Base-by-base conservation (phyloP, 2,113 vertebrate species). In the Hassar affinis region DNA sequence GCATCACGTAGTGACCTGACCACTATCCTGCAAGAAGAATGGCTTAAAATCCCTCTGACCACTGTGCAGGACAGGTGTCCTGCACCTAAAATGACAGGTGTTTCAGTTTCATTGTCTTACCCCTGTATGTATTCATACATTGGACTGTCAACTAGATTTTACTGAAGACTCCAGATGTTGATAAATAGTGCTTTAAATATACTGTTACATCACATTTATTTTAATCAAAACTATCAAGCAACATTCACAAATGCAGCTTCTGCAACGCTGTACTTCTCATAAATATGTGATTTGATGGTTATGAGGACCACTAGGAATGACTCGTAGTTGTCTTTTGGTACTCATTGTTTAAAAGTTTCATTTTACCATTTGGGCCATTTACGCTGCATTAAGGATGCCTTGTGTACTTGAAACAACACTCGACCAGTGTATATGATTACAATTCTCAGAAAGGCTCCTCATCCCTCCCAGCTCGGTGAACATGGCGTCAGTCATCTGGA, bases 401-500 rank as follows among this genome's bases (percentile, higher is more conserved):
- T 27, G 47, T 68, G 72, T 80, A 33, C 69, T 81, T 80, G 66
- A 69, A 81, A 77, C 79, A 79, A 72, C 30, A 72, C 52, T 77
- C n/a, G 33, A 66, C 17, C 78, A 42, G 56, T 80, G 30, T 81
- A 59, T 83, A 71, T 30, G 54, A 22, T 83, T 71, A 38, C 68
- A 49, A 77, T 81, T 69, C 82, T 77, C 20, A 78, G 80, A 85
- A 79, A 47, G n/a, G 61, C 66, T 82, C 62, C 76, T 81, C 76
- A 71, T 27, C 81, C 56, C 69, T 35, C 54, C 69, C 49, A 6
- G 59, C 78, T 79, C 66, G 72, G 78, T 68, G 49, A 84, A 84
- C 62, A 69, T 83, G 72, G 79, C 80, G 56, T 78, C 87, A 74
- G 82, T 47, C 51, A 69, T 45, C 78, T 76, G 82, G 52, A 84